Conservation (phyloP, 2,797 vertebrate genomes). For the Columba guinea region DNA sequence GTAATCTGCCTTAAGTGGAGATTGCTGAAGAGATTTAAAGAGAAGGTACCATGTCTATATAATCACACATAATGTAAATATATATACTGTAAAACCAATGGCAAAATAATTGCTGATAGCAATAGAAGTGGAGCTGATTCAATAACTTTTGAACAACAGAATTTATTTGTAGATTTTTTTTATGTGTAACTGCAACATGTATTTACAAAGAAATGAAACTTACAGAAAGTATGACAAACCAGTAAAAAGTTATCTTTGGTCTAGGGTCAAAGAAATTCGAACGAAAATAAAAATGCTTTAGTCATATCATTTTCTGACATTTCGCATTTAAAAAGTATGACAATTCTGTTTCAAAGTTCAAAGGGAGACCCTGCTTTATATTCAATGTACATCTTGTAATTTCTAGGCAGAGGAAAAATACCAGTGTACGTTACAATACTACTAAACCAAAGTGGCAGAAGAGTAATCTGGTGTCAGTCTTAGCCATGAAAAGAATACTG, state of each 20-base stretch:
- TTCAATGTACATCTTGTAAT: background rate
- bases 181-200: background rate
- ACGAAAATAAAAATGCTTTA: background rate
- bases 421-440: background rate
- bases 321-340: background rate
- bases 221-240: fast-evolving
- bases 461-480: background rate
- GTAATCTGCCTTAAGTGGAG: background rate
- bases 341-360: background rate
- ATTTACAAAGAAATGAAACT: background rate
- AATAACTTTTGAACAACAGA: background rate
- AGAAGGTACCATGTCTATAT: background rate
- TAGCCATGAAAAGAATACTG: background rate
- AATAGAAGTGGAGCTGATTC: background rate
- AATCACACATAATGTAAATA: background rate
- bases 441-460: background rate
- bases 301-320: background rate
- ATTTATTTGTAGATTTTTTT: background rate
- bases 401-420: background rate
- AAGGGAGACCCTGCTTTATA: background rate
- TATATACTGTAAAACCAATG: background rate
- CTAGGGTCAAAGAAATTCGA: background rate
- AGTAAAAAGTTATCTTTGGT: background rate
- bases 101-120: background rate
- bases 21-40: background rate